Base-by-base conservation (phyloP, 1,140 invertebrate genomes). In the Penaeus chinensis region DNA sequence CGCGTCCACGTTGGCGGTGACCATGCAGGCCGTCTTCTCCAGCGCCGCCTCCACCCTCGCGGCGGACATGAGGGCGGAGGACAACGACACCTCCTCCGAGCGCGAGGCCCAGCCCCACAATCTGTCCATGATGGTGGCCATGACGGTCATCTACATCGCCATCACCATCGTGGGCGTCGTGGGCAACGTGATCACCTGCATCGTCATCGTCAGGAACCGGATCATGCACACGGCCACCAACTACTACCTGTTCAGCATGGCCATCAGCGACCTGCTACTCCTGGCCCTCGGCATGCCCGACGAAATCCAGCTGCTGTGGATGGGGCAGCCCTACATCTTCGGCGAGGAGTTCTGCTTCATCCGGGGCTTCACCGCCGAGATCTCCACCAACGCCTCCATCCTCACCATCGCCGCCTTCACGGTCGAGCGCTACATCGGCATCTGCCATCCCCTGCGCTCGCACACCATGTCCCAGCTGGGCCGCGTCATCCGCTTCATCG, bases 321-420 rank as follows among this genome's bases (percentile, higher is more conserved):
- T 95, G 80, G 95, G 95, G 80, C 96, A 96, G 93, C 97, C 97
- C 0, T 98, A 98, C 92, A 93, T 96, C 18, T 98, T 98, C 91
- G 97, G 97, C 0, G 95, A 96, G 88, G 93, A 93, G 2, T 97
- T 98, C 92, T 99, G 97, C 92, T 93, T 97, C 13, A 92, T 97
- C 42, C 95, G 96, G 85, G 96, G 96, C 0, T 93, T 98, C 66
- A 94, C 96, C 0, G 95, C 96, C 0, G 98, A 99, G 92, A 97
- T 96, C 8, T 98, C 97, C 0, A 96, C 97, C 3, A 98, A 98
- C 92, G 97, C 98, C 0, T 98, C 98, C 0, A 96, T 99, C 0
- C 93, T 99, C 74, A 98, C 96, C 13, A 98, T 98, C 77, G 97
- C 96, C 0, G 96, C 97, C 4, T 99, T 99, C 92, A 99, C 98